phyloP scores from a whole-genome alignment of 2,888 invertebrate genomes.

The Sepiola atlantica region DNA sequence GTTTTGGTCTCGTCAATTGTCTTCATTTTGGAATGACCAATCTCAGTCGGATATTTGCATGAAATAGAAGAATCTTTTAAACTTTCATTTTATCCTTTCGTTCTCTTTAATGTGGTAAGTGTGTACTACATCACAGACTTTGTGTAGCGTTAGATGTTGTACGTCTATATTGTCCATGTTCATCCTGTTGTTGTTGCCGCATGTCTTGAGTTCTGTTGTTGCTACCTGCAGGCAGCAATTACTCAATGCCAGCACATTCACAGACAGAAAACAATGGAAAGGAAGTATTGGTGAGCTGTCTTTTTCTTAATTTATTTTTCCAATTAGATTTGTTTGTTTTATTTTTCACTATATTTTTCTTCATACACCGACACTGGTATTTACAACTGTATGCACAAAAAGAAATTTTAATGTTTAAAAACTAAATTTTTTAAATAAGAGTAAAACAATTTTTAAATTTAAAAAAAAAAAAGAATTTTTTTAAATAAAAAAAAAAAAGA shows the following conservation, averaged over 20 bases:
- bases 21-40: background rate
- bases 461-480: too few relatives aligned
- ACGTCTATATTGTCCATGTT: background rate
- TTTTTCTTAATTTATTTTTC: background rate
- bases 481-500: too few relatives aligned
- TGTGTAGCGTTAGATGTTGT: background rate
- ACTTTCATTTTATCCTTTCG: background rate
- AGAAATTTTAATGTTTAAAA: background rate
- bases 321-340: background rate
- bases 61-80: background rate
- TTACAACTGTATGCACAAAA: background rate
- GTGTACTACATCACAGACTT: background rate
- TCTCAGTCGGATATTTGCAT: background rate
- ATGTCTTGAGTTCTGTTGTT: conserved; percentile 41
- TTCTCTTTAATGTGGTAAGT: background rate
- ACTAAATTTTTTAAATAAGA: too few relatives aligned
- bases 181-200: background rate
- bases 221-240: conserved; percentile 43
- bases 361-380: background rate
- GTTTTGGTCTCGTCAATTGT: background rate
- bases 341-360: background rate
- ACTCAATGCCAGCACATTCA: conserved; percentile 44
- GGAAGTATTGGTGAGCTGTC: conserved; percentile 45
- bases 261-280: conserved; percentile 44
- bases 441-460: too few relatives aligned